phyloP scores from a whole-genome alignment of 2,888 invertebrate genomes.

The Parthenolecanium corni region DNA sequence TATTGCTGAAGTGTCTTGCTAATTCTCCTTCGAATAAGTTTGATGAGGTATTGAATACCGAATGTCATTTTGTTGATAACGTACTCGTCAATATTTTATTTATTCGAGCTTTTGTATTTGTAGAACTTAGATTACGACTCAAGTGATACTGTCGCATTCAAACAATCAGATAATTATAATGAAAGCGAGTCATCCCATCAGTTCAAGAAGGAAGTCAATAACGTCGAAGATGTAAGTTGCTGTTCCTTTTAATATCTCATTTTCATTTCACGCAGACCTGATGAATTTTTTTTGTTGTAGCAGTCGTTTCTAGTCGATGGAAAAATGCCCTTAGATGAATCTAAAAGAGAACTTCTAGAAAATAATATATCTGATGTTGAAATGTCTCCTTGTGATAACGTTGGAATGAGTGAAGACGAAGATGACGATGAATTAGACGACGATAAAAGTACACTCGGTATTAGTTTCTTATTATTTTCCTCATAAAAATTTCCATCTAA shows the following conservation, averaged over 20 bases:
- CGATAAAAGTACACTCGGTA: slow-evolving; percentile 8
- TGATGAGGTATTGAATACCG: not conserved
- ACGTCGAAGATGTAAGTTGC: too few relatives aligned
- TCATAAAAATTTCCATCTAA: not conserved
- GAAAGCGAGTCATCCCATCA: not conserved
- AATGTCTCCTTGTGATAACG: slow-evolving; percentile 22
- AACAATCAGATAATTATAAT: not conserved
- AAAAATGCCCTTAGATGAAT: too few relatives aligned
- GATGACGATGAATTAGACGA: slow-evolving; percentile 25
- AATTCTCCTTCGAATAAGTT: slow-evolving; percentile 45
- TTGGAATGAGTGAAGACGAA: slow-evolving; percentile 16
- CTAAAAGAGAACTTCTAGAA: slow-evolving; percentile 5
- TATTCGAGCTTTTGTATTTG: not conserved
- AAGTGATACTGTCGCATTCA: not conserved
- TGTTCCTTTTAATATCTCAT: too few relatives aligned
- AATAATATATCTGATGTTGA: slow-evolving; percentile 24
- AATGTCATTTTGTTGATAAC: slow-evolving; percentile 14
- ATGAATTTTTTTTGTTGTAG: too few relatives aligned
- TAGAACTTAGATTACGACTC: not conserved
- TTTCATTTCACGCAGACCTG: too few relatives aligned
- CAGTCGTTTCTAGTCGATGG: too few relatives aligned
- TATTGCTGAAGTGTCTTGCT: slow-evolving; percentile 54
- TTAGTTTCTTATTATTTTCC: not conserved
- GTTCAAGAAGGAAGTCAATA: too few relatives aligned
- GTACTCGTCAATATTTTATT: slow-evolving; percentile 7